These are phyloP conservation scores for Sander lucioperca DNA, from an alignment of 2,113 vertebrate genomes.

Conservation along the genomic window DNA sequence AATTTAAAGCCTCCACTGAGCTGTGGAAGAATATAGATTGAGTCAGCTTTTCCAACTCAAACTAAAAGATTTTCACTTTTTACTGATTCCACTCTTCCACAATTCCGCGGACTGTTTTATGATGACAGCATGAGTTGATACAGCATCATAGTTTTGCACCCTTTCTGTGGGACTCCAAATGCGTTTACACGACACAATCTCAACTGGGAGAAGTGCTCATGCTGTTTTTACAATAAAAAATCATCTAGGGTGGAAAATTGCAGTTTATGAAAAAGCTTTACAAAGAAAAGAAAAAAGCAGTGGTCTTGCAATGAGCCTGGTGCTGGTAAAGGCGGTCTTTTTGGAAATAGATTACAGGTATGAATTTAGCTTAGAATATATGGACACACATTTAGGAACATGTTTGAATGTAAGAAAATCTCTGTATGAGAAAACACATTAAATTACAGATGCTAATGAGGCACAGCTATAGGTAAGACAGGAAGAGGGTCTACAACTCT, in stretches of 20 bases:
- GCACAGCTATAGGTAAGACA: not conserved
- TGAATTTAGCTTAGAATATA: too few species aligned
- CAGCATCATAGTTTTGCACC: constrained; percentile 15
- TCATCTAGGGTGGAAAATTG: constrained; percentile 44
- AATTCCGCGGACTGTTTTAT: constrained; percentile 42
- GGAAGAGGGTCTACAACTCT: not conserved
- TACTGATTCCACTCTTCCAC: constrained; percentile 36
- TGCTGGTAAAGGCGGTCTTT: not conserved
- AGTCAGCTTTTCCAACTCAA: constrained; percentile 62
- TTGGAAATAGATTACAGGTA: not conserved
- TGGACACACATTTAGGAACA: not conserved
- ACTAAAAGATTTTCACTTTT: constrained; percentile 51
- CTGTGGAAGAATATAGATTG: constrained; percentile 61
- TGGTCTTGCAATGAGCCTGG: not conserved
- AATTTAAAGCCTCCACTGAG: constrained; percentile 67
- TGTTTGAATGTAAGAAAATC: not conserved
- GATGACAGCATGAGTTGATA: constrained; percentile 45
- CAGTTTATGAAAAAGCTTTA: constrained; percentile 29
- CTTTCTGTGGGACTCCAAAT: constrained; percentile 25
- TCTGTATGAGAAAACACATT: not conserved
- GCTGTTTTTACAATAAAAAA: constrained; percentile 37
- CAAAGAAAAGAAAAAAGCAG: not conserved
- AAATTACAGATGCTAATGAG: constrained; percentile 8
- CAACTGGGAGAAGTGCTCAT: not conserved
- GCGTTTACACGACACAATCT: constrained; percentile 39